Evolutionary conservation across 2,113 vertebrate species (phyloP).

Genomic region (Bambusicola thoracicus): DNA sequence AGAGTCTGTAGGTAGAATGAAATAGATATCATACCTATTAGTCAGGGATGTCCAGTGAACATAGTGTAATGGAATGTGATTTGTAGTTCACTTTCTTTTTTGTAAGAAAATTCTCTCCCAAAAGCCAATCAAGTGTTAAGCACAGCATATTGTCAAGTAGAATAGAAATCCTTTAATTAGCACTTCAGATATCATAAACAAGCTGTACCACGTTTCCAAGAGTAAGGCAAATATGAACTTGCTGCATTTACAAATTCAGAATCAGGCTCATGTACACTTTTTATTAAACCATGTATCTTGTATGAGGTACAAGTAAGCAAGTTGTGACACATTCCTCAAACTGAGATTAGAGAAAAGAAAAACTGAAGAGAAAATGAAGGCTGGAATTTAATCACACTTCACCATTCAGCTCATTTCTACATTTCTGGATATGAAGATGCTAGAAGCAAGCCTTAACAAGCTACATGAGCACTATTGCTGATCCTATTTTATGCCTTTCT

Average conservation of each 20-base stretch:
- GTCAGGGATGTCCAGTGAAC: not conserved
- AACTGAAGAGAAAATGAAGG: not conserved
- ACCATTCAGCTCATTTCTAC: not conserved
- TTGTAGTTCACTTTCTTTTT: not conserved
- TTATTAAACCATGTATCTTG: not conserved
- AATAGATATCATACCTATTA: not conserved
- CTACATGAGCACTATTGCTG: not conserved
- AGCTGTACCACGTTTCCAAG: not conserved
- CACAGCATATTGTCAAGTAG: not conserved
- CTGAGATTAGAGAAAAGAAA: not conserved
- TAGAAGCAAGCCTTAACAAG: not conserved
- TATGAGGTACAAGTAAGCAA: not conserved
- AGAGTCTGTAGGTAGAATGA: not conserved
- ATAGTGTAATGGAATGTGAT: not conserved
- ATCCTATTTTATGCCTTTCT: not conserved
- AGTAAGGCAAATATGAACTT: not conserved
- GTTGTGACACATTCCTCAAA: not conserved
- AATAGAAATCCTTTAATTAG: not conserved
- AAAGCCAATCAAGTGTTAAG: not conserved
- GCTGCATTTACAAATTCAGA: not conserved
- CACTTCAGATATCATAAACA: not conserved
- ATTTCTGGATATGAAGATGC: not conserved
- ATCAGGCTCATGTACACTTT: not conserved
- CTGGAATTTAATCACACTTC: not conserved
- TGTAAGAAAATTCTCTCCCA: not conserved